Evolutionary conservation across 2,888 invertebrate species (phyloP).

Genomic region (Nomada fabriciana): DNA sequence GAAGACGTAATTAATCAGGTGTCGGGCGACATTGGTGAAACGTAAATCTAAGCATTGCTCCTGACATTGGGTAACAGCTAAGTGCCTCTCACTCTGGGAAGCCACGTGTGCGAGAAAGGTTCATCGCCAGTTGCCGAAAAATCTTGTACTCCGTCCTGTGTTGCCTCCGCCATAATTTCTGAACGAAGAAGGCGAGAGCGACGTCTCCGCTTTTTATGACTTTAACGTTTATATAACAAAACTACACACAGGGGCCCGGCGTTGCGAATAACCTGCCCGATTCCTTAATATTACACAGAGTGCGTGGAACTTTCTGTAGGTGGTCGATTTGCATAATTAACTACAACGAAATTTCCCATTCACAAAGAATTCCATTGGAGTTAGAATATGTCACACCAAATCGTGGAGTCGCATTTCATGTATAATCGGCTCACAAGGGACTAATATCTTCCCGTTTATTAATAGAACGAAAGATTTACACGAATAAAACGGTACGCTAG

Average conservation of each 20-base stretch:
- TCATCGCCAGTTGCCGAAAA: conserved; percentile 13
- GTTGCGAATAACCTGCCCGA: conserved; percentile 17
- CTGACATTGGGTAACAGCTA: conserved; percentile 49
- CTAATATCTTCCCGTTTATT: no score
- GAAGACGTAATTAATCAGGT: conserved; percentile 42
- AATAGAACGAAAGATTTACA: no score
- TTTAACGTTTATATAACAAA: conserved; percentile 55
- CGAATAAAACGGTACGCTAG: no score
- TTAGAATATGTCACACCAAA: conserved; percentile 6
- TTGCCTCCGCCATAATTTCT: conserved; percentile 31
- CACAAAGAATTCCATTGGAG: background rate
- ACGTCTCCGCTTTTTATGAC: conserved; percentile 29
- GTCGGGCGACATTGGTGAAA: conserved; percentile 29
- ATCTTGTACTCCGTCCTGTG: conserved; percentile 1
- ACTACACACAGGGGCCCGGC: background rate
- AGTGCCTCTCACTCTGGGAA: conserved; percentile 26
- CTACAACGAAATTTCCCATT: conserved; percentile 13
- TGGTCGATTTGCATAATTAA: conserved; percentile 46
- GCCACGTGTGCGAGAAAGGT: conserved; percentile 36
- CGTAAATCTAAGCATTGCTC: conserved; percentile 9
- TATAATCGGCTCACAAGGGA: background rate
- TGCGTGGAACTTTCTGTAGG: conserved; percentile 34
- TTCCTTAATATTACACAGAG: conserved; percentile 25
- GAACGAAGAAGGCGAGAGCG: conserved; percentile 22
- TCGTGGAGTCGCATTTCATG: background rate